Evolutionary conservation across 2,797 vertebrate genomes (phyloP).

Genomic region (Acrocephalus scirpaceus): DNA sequence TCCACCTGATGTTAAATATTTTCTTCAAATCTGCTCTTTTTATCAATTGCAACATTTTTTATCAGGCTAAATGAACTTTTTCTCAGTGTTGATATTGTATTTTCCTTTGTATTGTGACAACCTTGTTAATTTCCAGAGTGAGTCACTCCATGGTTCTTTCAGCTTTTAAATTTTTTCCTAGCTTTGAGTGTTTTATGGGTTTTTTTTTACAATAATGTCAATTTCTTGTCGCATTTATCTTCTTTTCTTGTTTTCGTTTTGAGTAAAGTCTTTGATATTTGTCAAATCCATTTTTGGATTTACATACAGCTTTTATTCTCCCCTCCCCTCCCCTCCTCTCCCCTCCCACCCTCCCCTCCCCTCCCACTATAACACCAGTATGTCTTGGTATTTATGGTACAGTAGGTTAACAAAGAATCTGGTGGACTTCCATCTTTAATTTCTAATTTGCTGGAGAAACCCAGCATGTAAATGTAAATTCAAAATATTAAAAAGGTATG

Average conservation of each 20-base stretch:
- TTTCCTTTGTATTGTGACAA: constrained; percentile 23
- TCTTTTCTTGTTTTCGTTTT: background rate
- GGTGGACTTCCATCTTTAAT: background rate
- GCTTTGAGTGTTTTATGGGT: background rate
- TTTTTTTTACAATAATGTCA: background rate
- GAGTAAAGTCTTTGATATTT: background rate
- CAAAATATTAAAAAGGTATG: background rate
- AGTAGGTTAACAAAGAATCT: background rate
- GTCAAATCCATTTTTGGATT: background rate
- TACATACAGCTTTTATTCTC: background rate
- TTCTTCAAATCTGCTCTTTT: background rate
- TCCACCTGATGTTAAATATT: background rate
- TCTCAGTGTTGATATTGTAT: background rate
- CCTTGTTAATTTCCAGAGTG: constrained; percentile 10
- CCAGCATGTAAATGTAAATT: background rate
- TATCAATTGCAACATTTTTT: background rate
- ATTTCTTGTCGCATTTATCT: background rate
- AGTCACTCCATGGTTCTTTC: background rate
- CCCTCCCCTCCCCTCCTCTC: no score
- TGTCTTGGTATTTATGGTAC: background rate
- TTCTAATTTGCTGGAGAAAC: background rate
- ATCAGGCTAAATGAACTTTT: background rate
- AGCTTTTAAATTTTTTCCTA: background rate
- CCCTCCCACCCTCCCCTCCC: no score
- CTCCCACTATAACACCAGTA: background rate